These are phyloP conservation scores for Heterodera filipjevi DNA, from an alignment of 2,888 invertebrate genomes.

Conservation along the genomic window DNA sequence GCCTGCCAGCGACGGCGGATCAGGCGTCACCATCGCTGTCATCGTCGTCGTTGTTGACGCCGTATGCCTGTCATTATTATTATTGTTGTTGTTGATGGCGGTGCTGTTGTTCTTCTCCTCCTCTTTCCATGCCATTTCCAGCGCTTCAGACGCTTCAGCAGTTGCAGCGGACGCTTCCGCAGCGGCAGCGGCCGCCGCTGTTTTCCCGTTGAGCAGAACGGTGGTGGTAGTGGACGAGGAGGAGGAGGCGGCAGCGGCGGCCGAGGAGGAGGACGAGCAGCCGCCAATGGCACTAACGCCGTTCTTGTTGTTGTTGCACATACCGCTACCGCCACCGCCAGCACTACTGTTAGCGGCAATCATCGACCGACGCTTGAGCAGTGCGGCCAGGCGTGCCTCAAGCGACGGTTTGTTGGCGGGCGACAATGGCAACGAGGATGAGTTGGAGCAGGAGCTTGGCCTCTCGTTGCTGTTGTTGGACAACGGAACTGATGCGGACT, in stretches of 20 bases:
- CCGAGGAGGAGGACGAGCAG: not conserved
- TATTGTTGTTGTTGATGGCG: not conserved
- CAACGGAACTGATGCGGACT: no score
- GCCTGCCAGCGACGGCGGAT: no score
- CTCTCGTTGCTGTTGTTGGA: no score
- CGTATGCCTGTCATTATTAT: not conserved
- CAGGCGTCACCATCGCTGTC: no score
- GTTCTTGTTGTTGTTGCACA: not conserved
- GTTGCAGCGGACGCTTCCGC: not conserved
- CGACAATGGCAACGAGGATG: no score
- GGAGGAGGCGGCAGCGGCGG: not conserved
- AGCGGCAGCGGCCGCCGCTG: not conserved
- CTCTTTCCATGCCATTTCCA: slow-evolving; percentile 5
- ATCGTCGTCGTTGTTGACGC: no score
- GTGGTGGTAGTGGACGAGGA: not conserved
- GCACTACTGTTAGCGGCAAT: no score
- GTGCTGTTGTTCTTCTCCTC: not conserved
- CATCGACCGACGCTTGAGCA: no score
- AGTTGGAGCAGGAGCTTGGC: no score
- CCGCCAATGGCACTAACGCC: slow-evolving; percentile 10
- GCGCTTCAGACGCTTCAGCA: not conserved
- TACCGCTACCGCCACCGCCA: no score
- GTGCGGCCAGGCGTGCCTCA: no score
- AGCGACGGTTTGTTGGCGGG: no score
- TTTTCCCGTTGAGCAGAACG: not conserved